Percentiles rank a stretch among this genome's conserved stretches.
Conservation (phyloP, 2,888 invertebrate species). For the Cylindroiulus punctatus region DNA sequence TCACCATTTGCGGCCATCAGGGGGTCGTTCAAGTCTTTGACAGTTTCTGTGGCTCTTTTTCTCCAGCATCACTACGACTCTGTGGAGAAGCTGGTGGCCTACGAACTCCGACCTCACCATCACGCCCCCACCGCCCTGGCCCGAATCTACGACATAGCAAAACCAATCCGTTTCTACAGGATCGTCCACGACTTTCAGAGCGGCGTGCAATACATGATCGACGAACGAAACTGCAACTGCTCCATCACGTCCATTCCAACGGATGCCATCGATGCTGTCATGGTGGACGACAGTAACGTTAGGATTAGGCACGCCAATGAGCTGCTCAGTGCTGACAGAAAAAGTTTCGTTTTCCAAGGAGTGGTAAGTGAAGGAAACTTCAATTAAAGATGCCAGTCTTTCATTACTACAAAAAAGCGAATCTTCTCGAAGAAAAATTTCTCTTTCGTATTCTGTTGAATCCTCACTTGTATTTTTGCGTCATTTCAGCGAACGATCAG, state of each 20-base stretch:
- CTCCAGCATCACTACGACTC: conserved; percentile 59
- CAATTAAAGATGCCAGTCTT: neutral
- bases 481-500: conserved; percentile 60
- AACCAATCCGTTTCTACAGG: conserved; percentile 59
- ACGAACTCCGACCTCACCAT: conserved; percentile 58
- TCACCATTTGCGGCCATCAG: neutral
- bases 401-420: no score
- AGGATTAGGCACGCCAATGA: conserved; percentile 62
- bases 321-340: conserved; percentile 58
- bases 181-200: conserved; percentile 62
- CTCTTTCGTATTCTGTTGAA: neutral
- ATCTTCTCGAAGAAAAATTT: no score
- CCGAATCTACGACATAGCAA: conserved; percentile 52
- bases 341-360: conserved; percentile 61
- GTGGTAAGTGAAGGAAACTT: conserved; percentile 58
- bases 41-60: neutral
- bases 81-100: conserved; percentile 59
- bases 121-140: conserved; percentile 56
- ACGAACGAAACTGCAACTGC: conserved; percentile 61
- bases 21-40: neutral
- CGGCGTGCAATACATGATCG: conserved; percentile 62
- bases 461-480: neutral
- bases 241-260: conserved; percentile 61
- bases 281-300: conserved; percentile 60
- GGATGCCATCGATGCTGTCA: conserved; percentile 60